Evolutionary conservation across 2,113 vertebrate genomes (phyloP).

Genomic region (Spea bombifrons): DNA sequence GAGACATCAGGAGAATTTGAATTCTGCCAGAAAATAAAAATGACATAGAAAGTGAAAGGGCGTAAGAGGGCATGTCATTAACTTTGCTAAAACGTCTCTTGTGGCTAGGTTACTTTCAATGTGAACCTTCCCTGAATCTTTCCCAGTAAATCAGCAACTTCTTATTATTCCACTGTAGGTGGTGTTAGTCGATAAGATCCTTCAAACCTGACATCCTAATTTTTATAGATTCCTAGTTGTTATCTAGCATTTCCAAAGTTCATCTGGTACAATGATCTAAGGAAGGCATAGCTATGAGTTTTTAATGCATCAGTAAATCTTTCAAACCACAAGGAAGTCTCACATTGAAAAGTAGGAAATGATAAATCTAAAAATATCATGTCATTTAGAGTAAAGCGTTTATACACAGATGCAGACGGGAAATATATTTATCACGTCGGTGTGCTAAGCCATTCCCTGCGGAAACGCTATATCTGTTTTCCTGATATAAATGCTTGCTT

Average conservation of each 20-base stretch:
- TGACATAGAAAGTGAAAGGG: constrained; percentile 39
- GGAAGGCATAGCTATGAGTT: constrained; percentile 52
- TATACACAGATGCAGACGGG: constrained; percentile 61
- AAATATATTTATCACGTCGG: constrained; percentile 60
- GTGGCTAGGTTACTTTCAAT: constrained; percentile 38
- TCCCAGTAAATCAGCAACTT: constrained; percentile 40
- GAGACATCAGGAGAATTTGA: constrained; percentile 14
- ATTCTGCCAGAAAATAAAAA: constrained; percentile 29
- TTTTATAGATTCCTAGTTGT: constrained; percentile 64
- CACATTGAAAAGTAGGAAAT: constrained; percentile 60
- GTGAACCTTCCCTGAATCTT: constrained; percentile 20
- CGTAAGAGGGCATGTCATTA: constrained; percentile 41
- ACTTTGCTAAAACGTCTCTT: constrained; percentile 43
- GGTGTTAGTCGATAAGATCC: constrained; percentile 42
- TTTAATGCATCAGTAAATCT: constrained; percentile 66
- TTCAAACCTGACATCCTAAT: constrained; percentile 54
- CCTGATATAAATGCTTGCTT: constrained; percentile 60
- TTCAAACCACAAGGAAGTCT: constrained; percentile 63
- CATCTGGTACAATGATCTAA: constrained; percentile 60
- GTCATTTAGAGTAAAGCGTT: constrained; percentile 72
- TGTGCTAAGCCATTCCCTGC: constrained; percentile 61
- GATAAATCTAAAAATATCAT: constrained; percentile 71
- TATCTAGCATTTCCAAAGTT: constrained; percentile 65
- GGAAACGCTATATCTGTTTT: constrained; percentile 55
- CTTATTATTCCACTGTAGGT: constrained; percentile 45